A percentile compares a stretch with the other conserved stretches of the same genome.
Evolutionary conservation across 2,797 vertebrate species (phyloP).

Genomic region (Danio kyathit): DNA sequence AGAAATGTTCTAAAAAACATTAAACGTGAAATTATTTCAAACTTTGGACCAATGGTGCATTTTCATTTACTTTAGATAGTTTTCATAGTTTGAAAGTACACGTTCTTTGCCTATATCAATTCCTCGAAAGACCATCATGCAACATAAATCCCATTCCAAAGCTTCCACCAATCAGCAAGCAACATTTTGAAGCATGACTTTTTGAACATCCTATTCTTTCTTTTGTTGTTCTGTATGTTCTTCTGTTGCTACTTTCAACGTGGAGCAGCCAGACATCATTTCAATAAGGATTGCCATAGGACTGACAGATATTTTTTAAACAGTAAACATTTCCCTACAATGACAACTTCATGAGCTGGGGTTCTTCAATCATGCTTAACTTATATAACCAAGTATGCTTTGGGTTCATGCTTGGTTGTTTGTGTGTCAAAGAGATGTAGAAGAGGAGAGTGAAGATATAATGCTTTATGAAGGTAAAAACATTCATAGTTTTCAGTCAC

Average conservation of each 20-base stretch:
- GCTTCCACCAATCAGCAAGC: conserved; percentile 58
- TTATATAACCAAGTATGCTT: not conserved
- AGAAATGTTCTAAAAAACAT: no score
- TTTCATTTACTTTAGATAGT: not conserved
- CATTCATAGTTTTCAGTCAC: no score
- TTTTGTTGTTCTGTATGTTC: no score
- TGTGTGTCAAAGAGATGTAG: conserved; percentile 16
- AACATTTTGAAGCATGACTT: conserved; percentile 37
- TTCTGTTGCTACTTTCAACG: conserved; percentile 12
- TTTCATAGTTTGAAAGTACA: not conserved
- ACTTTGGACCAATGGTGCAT: no score
- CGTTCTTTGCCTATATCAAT: not conserved
- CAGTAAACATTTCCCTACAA: not conserved
- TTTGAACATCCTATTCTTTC: conserved; percentile 2
- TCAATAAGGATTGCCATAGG: not conserved
- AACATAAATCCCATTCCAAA: conserved; percentile 54
- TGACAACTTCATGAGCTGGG: not conserved
- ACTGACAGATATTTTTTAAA: no score
- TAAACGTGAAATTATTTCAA: no score
- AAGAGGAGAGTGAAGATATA: conserved; percentile 5
- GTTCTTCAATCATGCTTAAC: conserved; percentile 18
- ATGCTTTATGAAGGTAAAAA: not conserved
- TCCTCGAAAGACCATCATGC: conserved; percentile 69
- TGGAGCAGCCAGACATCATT: conserved; percentile 17
- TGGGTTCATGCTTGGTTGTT: conserved; percentile 21